Evolutionary conservation across 2,888 invertebrate species (phyloP), one percentile per base, ranked within the genome.

Genomic region (Chaetoderma sp.): DNA sequence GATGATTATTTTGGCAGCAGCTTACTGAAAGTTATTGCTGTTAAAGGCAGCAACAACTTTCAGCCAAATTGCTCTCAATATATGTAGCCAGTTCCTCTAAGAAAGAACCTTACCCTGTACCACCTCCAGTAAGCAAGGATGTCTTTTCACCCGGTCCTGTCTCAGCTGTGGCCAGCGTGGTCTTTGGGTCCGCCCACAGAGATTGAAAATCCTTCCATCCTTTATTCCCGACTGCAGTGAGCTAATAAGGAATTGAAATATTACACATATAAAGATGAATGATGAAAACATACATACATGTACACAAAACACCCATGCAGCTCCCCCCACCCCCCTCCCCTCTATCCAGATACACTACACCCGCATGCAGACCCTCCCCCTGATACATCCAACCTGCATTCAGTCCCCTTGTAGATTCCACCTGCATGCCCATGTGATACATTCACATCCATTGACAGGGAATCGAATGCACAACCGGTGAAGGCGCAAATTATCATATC

Each of bases 131-230:
- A 1, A 80, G 75, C 2, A 80, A 76, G 2, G 78, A 78, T 0
- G 79, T 78, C 59, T 78, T 79, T 68, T 81, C 82, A 23, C 80
- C 80, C 13, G 78, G 81, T 59, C 78, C 78, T 42, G 80, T 81
- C 65, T 81, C 82, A n/a, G 77, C 80, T 16, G 80, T 75, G 59
- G 77, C 73, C 36, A 79, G 71, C 30, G 80, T 79, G 4, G 81
- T 82, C 66, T 81, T 81, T 49, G 78, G 78, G 59, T 83, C 83
- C 36, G 77, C 75, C 80, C 83, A 86, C 61, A 84, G 73, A 44
- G 83, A 80, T 56, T 79, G 79, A 50, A 86, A 71, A 65, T 83
- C 83, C 60, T 77, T 81, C 86, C 86, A 86, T 60, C 85, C 84
- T 68, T 84, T 82, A 18, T 81, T 74, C 64, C 82, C 77, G 44